These are phyloP conservation scores for Myripristis murdjan DNA, from an alignment of 2,797 vertebrate genomes.

Conservation along the genomic window DNA sequence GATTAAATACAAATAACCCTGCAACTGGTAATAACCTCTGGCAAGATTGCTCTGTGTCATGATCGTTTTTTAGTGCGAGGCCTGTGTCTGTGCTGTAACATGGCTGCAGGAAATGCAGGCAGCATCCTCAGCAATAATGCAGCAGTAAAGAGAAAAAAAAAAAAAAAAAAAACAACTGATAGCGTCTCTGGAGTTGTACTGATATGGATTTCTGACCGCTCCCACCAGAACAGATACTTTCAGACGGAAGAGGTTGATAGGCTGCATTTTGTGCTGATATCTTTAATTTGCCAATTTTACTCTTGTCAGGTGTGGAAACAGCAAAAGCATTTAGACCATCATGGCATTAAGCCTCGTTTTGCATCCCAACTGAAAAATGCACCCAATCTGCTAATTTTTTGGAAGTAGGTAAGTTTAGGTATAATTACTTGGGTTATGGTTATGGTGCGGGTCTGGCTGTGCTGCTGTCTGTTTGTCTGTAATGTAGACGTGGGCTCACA, in stretches of 20 bases:
- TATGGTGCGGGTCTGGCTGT: too few relatives aligned
- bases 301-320: too few relatives aligned
- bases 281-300: conserved; percentile 37
- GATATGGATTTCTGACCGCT: conserved; percentile 45
- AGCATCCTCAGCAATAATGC: conserved; percentile 50
- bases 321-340: too few relatives aligned
- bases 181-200: conserved; percentile 43
- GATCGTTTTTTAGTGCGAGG: conserved; percentile 55
- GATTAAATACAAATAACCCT: conserved; percentile 77
- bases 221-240: conserved; percentile 2
- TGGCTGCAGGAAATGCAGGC: conserved; percentile 48
- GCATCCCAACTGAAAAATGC: too few relatives aligned
- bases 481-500: too few relatives aligned
- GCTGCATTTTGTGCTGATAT: not conserved
- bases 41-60: conserved; percentile 60
- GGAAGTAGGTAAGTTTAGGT: too few relatives aligned
- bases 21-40: conserved; percentile 69
- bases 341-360: too few relatives aligned
- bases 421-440: too few relatives aligned
- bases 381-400: too few relatives aligned
- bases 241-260: not conserved
- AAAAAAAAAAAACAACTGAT: conserved; percentile 19
- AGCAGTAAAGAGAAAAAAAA: conserved; percentile 45
- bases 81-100: conserved; percentile 35
- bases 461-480: too few relatives aligned